Evolutionary conservation across 2,113 vertebrate genomes (phyloP).

Genomic region (Halichoeres trimaculatus): DNA sequence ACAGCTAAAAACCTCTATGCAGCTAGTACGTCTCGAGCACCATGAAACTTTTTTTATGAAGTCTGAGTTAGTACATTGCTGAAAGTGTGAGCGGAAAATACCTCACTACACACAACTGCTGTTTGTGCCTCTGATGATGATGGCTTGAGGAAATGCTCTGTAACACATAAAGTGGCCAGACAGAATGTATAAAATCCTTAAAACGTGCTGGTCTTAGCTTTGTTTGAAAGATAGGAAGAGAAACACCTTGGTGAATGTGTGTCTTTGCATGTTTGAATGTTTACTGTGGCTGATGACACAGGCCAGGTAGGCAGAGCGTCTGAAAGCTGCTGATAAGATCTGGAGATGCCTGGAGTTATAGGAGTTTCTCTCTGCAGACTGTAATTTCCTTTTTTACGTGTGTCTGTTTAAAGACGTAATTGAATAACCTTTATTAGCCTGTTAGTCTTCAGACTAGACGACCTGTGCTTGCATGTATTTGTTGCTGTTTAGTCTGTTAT

Average conservation of each 20-base stretch:
- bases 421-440: conserved; percentile 70
- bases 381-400: conserved; percentile 68
- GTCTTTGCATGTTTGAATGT: neutral
- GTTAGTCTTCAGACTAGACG: conserved; percentile 48
- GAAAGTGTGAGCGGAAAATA: conserved; percentile 45
- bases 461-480: neutral
- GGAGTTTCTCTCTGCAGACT: conserved; percentile 48
- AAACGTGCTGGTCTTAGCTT: neutral
- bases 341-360: conserved; percentile 60
- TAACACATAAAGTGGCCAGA: neutral
- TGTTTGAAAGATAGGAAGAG: neutral
- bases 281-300: conserved; percentile 13
- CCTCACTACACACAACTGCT: conserved; percentile 17
- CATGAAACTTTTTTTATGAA: conserved; percentile 62
- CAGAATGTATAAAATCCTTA: neutral
- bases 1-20: conserved; percentile 14
- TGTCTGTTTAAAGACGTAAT: conserved; percentile 59
- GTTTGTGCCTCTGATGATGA: conserved; percentile 18
- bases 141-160: neutral
- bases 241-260: neutral
- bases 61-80: conserved; percentile 35
- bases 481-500: conserved; percentile 21
- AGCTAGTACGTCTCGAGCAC: conserved; percentile 29
- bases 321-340: conserved; percentile 59
- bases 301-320: neutral